phyloP scores from a whole-genome alignment of 2,797 vertebrate genomes.

The Anabacerthia variegaticeps region DNA sequence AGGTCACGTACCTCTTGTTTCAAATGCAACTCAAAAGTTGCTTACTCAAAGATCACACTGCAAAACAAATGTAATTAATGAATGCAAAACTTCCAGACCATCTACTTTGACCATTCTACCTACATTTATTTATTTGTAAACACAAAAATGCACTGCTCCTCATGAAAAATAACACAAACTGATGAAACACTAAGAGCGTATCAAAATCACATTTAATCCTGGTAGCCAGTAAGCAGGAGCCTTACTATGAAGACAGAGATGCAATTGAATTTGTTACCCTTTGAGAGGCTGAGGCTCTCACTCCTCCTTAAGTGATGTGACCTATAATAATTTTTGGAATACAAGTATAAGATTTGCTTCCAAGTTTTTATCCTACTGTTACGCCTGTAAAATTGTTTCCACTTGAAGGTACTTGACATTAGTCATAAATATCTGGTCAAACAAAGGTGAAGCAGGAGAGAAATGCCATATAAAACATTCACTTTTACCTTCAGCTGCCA shows the following conservation, averaged over 20 bases:
- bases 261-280: slow-evolving; percentile 31
- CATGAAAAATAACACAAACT: not conserved
- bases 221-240: not conserved
- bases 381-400: slow-evolving; percentile 20
- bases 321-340: not conserved
- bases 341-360: not conserved
- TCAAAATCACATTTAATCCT: slow-evolving; percentile 3
- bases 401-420: not conserved
- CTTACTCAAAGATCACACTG: not conserved
- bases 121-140: not conserved
- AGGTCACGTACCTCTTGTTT: not conserved
- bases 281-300: not conserved
- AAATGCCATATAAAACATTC: not conserved
- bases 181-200: not conserved
- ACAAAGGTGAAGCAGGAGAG: not conserved
- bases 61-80: not conserved
- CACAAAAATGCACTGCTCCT: not conserved
- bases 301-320: not conserved
- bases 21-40: not conserved
- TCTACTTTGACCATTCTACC: not conserved
- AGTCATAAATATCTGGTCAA: slow-evolving; percentile 12
- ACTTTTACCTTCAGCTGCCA: not conserved
- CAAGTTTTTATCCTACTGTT: not conserved
- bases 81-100: not conserved
- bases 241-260: not conserved